A percentile compares a stretch with the other conserved stretches of the same genome.
phyloP scores from a whole-genome alignment of 1,140 invertebrate genomes.

The Platyscapa corneri region DNA sequence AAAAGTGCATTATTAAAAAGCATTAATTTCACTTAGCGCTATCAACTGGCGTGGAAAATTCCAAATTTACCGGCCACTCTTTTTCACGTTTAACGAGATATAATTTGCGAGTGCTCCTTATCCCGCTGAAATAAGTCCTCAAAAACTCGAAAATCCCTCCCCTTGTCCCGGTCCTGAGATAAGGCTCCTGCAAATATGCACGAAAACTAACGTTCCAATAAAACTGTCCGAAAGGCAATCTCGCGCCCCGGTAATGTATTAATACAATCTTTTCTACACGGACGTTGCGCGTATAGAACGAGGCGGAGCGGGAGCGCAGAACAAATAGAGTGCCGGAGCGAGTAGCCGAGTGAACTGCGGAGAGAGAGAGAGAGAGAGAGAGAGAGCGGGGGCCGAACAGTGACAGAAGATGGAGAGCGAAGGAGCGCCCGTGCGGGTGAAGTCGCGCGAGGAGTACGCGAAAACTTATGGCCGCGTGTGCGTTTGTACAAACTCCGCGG shows the following conservation, averaged over 20 bases:
- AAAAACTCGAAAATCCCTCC: conserved; percentile 10
- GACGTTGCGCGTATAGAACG: background rate
- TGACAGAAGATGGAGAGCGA: background rate
- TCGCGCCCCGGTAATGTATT: background rate
- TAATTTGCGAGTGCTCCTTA: background rate
- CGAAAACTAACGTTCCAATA: conserved; percentile 6
- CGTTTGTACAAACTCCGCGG: no score
- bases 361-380: background rate
- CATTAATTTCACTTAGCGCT: conserved; percentile 1
- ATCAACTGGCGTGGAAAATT: background rate
- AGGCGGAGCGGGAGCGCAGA: no score
- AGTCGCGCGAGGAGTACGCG: background rate
- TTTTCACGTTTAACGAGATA: background rate
- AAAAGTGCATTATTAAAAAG: background rate
- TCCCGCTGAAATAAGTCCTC: background rate
- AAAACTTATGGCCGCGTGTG: conserved; percentile 18
- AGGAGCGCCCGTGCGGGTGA: background rate
- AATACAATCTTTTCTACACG: conserved; percentile 8
- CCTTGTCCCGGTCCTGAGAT: no score
- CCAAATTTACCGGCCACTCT: background rate
- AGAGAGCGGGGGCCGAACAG: no score
- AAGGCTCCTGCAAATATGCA: conserved; percentile 24
- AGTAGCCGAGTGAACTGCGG: background rate
- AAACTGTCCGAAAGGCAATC: conserved; percentile 11
- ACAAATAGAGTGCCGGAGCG: background rate